phyloP scores from a whole-genome alignment of 2,888 invertebrate species.

The Phaonia tiefii region DNA sequence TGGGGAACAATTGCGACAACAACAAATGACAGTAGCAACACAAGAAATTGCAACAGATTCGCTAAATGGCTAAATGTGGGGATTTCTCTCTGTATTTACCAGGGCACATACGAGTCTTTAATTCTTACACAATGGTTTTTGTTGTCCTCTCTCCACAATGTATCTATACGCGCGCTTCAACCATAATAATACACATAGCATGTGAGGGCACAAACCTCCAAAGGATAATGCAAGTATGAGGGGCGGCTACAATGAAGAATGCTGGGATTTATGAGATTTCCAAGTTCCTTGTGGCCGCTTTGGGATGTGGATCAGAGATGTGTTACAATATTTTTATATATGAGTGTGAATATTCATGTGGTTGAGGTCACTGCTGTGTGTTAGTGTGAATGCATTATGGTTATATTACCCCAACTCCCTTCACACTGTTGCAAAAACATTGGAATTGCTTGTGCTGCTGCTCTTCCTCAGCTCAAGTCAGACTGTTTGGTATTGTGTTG shows the following conservation, averaged over 20 bases:
- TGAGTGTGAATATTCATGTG: constrained; percentile 17
- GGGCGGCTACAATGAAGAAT: not conserved
- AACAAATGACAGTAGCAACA: constrained; percentile 55
- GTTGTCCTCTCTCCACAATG: not conserved
- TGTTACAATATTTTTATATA: constrained; percentile 39
- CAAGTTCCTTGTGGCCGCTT: constrained; percentile 64
- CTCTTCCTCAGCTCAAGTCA: not conserved
- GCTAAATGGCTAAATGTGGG: constrained; percentile 57
- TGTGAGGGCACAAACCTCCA: too few relatives aligned
- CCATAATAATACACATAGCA: not conserved
- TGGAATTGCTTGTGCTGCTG: not conserved
- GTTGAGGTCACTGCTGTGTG: constrained; percentile 41
- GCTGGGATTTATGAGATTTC: constrained; percentile 62
- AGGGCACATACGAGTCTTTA: constrained; percentile 43
- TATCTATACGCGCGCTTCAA: not conserved
- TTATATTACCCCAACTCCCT: constrained; percentile 56
- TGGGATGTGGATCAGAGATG: constrained; percentile 60
- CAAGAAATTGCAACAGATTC: constrained; percentile 67
- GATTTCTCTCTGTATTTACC: constrained; percentile 7
- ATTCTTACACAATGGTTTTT: constrained; percentile 48
- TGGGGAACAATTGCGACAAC: constrained; percentile 28
- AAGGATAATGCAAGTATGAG: not conserved
- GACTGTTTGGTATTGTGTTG: constrained; percentile 5
- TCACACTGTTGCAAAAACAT: constrained; percentile 30
- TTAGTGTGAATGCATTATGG: constrained; percentile 66